Evolutionary conservation across 2,113 vertebrate species (phyloP).

Genomic region (Collichthys lucidus): DNA sequence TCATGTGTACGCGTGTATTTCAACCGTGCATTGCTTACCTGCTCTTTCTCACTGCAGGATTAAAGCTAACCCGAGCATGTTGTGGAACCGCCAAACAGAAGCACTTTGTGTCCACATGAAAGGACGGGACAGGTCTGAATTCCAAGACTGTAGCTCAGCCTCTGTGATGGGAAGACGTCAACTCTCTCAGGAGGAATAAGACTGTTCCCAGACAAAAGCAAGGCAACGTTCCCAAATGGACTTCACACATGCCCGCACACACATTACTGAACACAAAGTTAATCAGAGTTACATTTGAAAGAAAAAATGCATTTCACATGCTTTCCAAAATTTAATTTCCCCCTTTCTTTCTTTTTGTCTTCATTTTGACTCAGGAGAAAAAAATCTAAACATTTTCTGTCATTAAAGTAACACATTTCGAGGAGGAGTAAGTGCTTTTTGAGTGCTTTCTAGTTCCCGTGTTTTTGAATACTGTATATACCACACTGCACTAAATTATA

Average conservation of each 20-base stretch:
- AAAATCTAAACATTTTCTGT: not conserved
- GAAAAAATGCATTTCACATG: not conserved
- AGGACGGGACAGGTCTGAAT: not conserved
- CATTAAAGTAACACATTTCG: not conserved
- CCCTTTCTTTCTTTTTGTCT: not conserved
- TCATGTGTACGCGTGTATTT: not conserved
- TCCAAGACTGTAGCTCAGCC: constrained; percentile 16
- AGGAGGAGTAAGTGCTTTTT: too few relatives aligned
- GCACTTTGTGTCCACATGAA: constrained; percentile 33
- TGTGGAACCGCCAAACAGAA: constrained; percentile 12
- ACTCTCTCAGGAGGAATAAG: constrained; percentile 15
- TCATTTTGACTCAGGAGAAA: not conserved
- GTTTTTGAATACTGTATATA: too few relatives aligned
- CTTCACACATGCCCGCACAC: not conserved
- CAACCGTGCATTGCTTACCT: not conserved
- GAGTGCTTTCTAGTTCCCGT: too few relatives aligned
- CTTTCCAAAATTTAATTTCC: not conserved
- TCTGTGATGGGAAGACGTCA: constrained; percentile 29
- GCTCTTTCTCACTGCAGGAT: not conserved
- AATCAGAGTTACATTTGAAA: not conserved
- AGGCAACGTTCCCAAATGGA: not conserved
- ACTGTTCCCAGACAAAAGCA: constrained; percentile 20
- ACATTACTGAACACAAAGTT: not conserved
- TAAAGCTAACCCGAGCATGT: not conserved
- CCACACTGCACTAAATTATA: not conserved